phyloP scores from a whole-genome alignment of 1,140 invertebrate genomes.

The Trichogramma pretiosum region DNA sequence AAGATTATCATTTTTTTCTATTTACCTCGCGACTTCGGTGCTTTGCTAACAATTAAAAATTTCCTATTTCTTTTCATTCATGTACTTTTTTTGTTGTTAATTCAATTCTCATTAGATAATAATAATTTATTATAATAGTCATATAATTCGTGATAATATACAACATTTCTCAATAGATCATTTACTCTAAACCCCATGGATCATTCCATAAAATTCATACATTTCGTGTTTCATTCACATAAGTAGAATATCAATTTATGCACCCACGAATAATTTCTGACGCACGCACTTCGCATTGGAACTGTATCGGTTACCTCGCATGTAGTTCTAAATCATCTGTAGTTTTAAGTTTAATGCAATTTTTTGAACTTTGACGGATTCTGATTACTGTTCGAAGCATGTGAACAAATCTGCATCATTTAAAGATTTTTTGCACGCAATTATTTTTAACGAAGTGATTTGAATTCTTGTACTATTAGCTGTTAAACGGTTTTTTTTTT shows the following conservation, averaged over 20 bases:
- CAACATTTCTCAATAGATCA: constrained; percentile 47
- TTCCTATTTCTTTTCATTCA: constrained; percentile 40
- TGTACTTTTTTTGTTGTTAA: constrained; percentile 36
- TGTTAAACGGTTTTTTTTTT: too few relatives aligned
- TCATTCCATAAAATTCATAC: constrained; percentile 30
- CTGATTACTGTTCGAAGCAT: constrained; percentile 3
- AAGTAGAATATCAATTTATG: constrained; percentile 3
- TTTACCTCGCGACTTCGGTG: constrained; percentile 23
- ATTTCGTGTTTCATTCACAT: constrained; percentile 20
- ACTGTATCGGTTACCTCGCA: constrained; percentile 34
- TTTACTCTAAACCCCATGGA: constrained; percentile 43
- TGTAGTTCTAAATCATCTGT: constrained; percentile 32
- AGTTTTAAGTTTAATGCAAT: too few relatives aligned
- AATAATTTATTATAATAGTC: constrained; percentile 47
- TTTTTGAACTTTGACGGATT: too few relatives aligned
- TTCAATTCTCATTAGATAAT: constrained; percentile 47
- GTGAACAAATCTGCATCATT: constrained; percentile 15
- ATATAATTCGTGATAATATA: constrained; percentile 49
- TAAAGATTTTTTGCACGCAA: too few relatives aligned
- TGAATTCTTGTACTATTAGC: too few relatives aligned
- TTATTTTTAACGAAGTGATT: too few relatives aligned
- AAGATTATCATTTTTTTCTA: constrained; percentile 1
- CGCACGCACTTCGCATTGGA: constrained; percentile 27
- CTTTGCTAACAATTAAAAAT: constrained; percentile 43
- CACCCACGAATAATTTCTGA: constrained; percentile 8